Evolutionary conservation across 1,140 invertebrate genomes (phyloP).

Genomic region (Papilio glaucus): DNA sequence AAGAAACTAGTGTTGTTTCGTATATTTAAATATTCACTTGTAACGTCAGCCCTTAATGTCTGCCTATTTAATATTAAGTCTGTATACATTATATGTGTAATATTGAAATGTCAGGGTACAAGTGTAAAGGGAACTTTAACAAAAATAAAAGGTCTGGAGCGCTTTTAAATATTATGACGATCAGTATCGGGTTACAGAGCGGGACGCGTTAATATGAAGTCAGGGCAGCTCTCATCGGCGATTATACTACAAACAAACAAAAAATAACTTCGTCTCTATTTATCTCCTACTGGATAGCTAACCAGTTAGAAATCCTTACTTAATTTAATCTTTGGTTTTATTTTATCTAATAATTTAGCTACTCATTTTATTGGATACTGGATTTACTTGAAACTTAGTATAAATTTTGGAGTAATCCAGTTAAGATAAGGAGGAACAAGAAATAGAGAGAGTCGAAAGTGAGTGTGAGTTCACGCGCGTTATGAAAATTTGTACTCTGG

Average conservation of each 20-base stretch:
- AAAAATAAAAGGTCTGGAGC: not conserved
- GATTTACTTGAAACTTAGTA: too few relatives aligned
- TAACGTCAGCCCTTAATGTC: not conserved
- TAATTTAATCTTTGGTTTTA: too few relatives aligned
- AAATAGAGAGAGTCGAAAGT: too few relatives aligned
- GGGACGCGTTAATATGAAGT: not conserved
- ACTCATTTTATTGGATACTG: too few relatives aligned
- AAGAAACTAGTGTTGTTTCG: not conserved
- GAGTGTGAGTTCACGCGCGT: too few relatives aligned
- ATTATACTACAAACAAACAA: constrained; percentile 20
- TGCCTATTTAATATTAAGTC: too few relatives aligned
- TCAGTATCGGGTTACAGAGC: not conserved
- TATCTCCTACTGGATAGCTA: not conserved
- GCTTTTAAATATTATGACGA: constrained; percentile 28
- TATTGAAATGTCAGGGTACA: not conserved
- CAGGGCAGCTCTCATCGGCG: not conserved
- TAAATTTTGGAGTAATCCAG: too few relatives aligned
- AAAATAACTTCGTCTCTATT: not conserved
- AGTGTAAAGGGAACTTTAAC: not conserved
- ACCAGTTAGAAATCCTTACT: too few relatives aligned
- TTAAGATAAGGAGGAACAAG: too few relatives aligned
- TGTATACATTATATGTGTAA: too few relatives aligned
- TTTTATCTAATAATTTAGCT: too few relatives aligned
- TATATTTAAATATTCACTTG: not conserved
- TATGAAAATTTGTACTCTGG: too few relatives aligned